Base-by-base conservation (phyloP, 2,888 invertebrate species). In the Tanytarsus gracilentus region DNA sequence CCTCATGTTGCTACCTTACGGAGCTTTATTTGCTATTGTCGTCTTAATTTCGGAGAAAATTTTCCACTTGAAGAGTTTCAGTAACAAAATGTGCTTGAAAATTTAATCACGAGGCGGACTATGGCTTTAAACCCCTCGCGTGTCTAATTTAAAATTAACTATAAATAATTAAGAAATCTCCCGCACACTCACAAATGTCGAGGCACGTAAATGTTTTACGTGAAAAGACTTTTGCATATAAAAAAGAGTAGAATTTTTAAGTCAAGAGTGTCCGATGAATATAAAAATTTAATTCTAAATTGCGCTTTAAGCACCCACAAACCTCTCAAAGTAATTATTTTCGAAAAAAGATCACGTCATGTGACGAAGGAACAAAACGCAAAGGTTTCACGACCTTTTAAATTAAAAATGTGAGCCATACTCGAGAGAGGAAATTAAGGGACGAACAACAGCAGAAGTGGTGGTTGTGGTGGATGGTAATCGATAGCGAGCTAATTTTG, bases 141-240 rank as follows among this genome's bases (percentile, higher is more conserved):
- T 44, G 44, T 23, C n/a, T n/a, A n/a, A 4, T 44, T 44, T 23
- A 44, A 44, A 44, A 44, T 23, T 23, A 44, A 2, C 18, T 44
- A 11, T 44, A 23, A 44, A 44, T 44, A 44, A 44, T 23, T 44
- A 9, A 23, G 21, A 23, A 44, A 21, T 21, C 16, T 18, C 7
- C 44, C 11, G 40, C 14, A 44, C 9, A 16, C 2, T 18, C 18
- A n/a, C n/a, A n/a, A n/a, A n/a, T n/a, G n/a, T n/a, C 16, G 11
- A 44, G n/a, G 44, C 44, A 44, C 44, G 44, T 44, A 44, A 44
- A 44, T 44, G 44, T 44, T 44, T 44, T 44, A 44, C 23, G 3
- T 23, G 44, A n/a, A n/a, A n/a, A n/a, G n/a, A n/a, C n/a, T n/a
- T n/a, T n/a, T n/a, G n/a, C n/a, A n/a, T n/a, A n/a, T n/a, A n/a